These are phyloP conservation scores for Promerops cafer DNA, from an alignment of 2,113 vertebrate species.

Conservation along the genomic window DNA sequence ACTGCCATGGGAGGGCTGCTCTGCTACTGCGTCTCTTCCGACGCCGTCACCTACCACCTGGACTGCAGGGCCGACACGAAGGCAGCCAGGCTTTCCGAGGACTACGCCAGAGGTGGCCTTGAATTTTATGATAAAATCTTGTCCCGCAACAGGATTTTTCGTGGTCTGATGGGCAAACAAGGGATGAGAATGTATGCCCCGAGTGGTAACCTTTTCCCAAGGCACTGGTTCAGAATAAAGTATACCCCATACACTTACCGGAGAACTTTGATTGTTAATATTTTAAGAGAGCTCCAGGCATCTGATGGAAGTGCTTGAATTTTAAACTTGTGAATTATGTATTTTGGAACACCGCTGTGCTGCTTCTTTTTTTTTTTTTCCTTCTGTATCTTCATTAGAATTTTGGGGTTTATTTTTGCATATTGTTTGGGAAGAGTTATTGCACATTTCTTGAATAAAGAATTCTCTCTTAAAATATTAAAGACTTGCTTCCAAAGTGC, in stretches of 20 bases:
- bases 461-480: conserved; percentile 43
- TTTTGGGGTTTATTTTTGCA: conserved; percentile 15
- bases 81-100: conserved; percentile 76
- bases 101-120: conserved; percentile 83
- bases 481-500: conserved; percentile 8
- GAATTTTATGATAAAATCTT: conserved; percentile 94
- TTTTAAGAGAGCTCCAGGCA: conserved; percentile 66
- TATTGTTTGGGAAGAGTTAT: background rate
- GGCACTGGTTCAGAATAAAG: conserved; percentile 79
- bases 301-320: conserved; percentile 11
- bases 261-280: conserved; percentile 74
- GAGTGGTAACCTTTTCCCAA: conserved; percentile 86
- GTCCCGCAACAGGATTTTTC: conserved; percentile 78
- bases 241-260: conserved; percentile 86
- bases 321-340: conserved; percentile 53
- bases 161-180: conserved; percentile 79
- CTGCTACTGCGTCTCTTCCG: conserved; percentile 73
- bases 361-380: background rate
- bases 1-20: conserved; percentile 70
- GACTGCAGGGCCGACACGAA: conserved; percentile 80
- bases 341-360: conserved; percentile 1
- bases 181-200: conserved; percentile 82
- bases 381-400: background rate
- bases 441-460: conserved; percentile 28
- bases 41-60: conserved; percentile 76